These are phyloP conservation scores for Pollenia angustigena DNA, from an alignment of 2,888 invertebrate species.

Conservation along the genomic window DNA sequence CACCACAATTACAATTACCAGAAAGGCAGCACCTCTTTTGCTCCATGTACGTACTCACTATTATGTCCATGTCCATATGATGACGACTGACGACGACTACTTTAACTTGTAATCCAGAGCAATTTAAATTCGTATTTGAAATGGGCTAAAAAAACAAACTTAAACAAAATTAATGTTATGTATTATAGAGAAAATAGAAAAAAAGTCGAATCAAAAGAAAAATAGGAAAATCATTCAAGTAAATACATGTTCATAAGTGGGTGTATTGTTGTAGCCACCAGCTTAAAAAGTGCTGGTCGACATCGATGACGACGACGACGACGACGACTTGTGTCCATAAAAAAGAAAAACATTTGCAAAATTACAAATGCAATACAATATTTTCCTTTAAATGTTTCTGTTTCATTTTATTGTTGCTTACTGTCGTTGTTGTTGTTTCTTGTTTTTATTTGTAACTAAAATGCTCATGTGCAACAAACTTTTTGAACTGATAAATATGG, in stretches of 20 bases:
- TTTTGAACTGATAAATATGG: conserved; percentile 69
- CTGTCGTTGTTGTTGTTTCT: conserved; percentile 31
- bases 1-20: conserved; percentile 14
- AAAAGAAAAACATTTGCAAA: conserved; percentile 40
- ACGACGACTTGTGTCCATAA: conserved; percentile 40
- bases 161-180: conserved; percentile 65
- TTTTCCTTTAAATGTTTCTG: conserved; percentile 60
- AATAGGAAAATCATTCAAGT: conserved; percentile 39
- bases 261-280: conserved; percentile 72
- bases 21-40: conserved; percentile 9
- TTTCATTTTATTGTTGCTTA: conserved; percentile 37
- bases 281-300: conserved; percentile 60
- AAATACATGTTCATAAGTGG: conserved; percentile 69
- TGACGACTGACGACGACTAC: conserved; percentile 43
- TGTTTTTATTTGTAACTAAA: conserved; percentile 65
- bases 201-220: background rate
- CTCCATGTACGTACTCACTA: background rate
- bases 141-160: conserved; percentile 6
- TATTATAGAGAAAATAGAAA: conserved; percentile 49
- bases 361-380: conserved; percentile 59
- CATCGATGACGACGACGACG: conserved; percentile 41
- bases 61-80: conserved; percentile 9
- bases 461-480: conserved; percentile 73
- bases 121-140: conserved; percentile 62
- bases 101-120: conserved; percentile 58